Evolutionary conservation across 2,113 vertebrate species (phyloP), one percentile per base, ranked within the genome.

Genomic region (Mellivora capensis): DNA sequence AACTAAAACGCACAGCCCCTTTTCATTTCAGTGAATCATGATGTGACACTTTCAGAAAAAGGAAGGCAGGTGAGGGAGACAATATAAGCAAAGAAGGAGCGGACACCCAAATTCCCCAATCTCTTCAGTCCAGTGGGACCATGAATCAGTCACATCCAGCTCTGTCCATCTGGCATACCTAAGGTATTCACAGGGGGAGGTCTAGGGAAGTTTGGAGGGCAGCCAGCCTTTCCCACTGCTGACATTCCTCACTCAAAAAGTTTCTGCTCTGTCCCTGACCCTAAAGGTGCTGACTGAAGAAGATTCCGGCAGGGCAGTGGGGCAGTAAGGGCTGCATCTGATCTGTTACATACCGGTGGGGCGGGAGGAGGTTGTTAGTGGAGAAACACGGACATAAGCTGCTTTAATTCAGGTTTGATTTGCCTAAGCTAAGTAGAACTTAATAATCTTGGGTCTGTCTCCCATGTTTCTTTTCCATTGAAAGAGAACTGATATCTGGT

Each of bases 281-380:
- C 39, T 52, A 42, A 49, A 29, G 57, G 6, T 39, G 8, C 54
- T 54, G 44, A 29, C 52, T 23, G n/a, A 57, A 54, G 18, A 90
- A 69, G 64, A 8, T 85, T 61, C 87, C 29, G 47, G 59, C 39
- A 59, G 7, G 39, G 9, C 11, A 2, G 27, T 37, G 49, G 18
- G 27, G 27, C 9, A 31, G 64, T 7, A 91, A 27, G 27, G 20
- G 7, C 34, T 81, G 34, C 44, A 34, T 25, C 11, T 83, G 61
- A 61, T 71, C 83, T 64, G 25, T 34, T 64, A 34, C 23, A 39
- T 11, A 34, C 13, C 59, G 6, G 1, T 11, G 1, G 2, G 9
- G 11, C 0, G 2, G 7, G 4, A 3, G 17, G 3, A 6, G 1
- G 7, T 2, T 7, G 9, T 2, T 5, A 39, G 31, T 74, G 9